Evolutionary conservation across 1,140 invertebrate genomes (phyloP).

Genomic region (Microplitis mediator): DNA sequence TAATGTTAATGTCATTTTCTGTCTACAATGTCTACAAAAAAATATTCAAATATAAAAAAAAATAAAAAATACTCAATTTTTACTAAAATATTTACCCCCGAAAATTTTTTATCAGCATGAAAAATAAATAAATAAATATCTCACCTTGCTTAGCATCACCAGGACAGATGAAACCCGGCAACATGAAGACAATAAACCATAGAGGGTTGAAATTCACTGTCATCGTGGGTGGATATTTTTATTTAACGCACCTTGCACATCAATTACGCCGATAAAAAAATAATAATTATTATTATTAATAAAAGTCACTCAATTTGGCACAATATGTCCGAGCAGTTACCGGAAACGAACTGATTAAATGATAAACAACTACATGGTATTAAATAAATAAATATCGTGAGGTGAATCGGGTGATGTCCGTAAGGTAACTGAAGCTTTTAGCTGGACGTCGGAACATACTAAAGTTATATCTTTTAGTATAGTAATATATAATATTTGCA

Average conservation of each 20-base stretch:
- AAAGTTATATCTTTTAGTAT: background rate
- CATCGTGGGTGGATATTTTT: slow-evolving; percentile 4
- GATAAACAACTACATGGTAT: slow-evolving; percentile 20
- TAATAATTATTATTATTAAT: background rate
- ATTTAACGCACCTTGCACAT: background rate
- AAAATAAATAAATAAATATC: slow-evolving; percentile 7
- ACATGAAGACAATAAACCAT: slow-evolving; percentile 46
- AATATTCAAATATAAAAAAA: background rate
- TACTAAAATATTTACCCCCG: too few species aligned
- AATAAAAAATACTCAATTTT: background rate
- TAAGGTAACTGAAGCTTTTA: slow-evolving; percentile 19
- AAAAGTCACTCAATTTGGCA: background rate
- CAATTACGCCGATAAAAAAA: background rate
- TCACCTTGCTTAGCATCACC: slow-evolving; percentile 51
- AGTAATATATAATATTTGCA: slow-evolving; percentile 8
- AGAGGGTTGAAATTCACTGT: slow-evolving; percentile 34
- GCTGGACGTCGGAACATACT: background rate
- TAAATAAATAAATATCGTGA: background rate
- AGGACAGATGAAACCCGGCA: slow-evolving; percentile 44
- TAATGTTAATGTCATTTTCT: background rate
- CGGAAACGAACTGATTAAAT: background rate
- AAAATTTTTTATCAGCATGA: background rate
- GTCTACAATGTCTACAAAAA: background rate
- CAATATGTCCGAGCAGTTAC: background rate
- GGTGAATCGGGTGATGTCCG: slow-evolving; percentile 1